A percentile compares a stretch with the other conserved stretches of the same genome.
Conservation (phyloP, 2,797 vertebrate genomes). For the Oryzias dopingdopingensis region DNA sequence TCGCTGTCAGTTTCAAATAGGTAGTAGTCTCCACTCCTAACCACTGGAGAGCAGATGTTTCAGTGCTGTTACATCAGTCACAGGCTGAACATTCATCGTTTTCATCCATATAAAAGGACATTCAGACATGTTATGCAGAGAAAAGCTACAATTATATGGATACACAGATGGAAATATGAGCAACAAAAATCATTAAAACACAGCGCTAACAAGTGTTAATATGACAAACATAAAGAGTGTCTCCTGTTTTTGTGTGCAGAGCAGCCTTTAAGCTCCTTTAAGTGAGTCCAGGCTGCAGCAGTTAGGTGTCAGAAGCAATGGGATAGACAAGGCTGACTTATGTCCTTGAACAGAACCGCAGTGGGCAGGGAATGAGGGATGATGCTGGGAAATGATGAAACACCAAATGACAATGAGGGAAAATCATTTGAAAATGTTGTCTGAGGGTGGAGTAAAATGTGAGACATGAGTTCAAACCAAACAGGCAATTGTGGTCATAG, state of each 20-base stretch:
- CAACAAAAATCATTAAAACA: constrained; percentile 28
- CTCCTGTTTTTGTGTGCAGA: constrained; percentile 22
- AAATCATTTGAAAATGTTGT: constrained; percentile 64
- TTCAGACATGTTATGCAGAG: background rate
- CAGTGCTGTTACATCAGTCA: constrained; percentile 36
- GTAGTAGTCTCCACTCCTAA: constrained; percentile 99
- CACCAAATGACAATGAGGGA: constrained; percentile 62
- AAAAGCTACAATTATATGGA: background rate
- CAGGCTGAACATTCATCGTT: background rate
- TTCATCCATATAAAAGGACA: constrained; percentile 4
- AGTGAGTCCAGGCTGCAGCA: constrained; percentile 43
- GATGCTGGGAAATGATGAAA: constrained; percentile 67
- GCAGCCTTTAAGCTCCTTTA: constrained; percentile 28
- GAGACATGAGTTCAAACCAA: constrained; percentile 66
- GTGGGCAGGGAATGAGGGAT: constrained; percentile 69
- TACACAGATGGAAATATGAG: constrained; percentile 1
- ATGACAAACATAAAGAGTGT: constrained; percentile 2
- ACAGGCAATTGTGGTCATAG: constrained; percentile 42
- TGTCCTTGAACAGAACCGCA: constrained; percentile 97
- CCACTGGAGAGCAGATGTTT: constrained; percentile 83
- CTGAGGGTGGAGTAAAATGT: constrained; percentile 43
- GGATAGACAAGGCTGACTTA: constrained; percentile 83
- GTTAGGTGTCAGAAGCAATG: constrained; percentile 63
- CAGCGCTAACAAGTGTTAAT: constrained; percentile 6
- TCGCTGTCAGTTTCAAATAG: constrained; percentile 99